Base-by-base conservation (phyloP, 53 echinoderm and acorn worm genomes). In the Pentamera pediparva region DNA sequence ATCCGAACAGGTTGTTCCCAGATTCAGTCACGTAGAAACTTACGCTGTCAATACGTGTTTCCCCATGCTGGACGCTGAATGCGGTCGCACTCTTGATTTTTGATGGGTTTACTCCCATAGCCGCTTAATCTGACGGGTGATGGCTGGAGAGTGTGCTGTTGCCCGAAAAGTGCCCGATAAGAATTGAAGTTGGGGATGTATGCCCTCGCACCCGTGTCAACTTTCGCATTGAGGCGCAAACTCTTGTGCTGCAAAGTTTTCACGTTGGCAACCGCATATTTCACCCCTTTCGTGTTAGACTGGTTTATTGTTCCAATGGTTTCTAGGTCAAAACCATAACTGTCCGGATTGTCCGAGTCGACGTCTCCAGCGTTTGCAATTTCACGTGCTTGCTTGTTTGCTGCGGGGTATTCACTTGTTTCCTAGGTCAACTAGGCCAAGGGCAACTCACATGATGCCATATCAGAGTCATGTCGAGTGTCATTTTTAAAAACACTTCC, bases 121-220 rank as follows among this genome's bases (percentile, higher is more conserved):
- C 33, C 62, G 5, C 35, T 62, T 5, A 32, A 37, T 35, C 62
- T 35, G 3, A 35, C 62, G 34, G 62, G 37, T 6, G 62, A 62
- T 13, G 62, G 62, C 37, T 62, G 12, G 35, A 35, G 62, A 17
- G 34, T 62, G 15, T 62, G 62, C 3, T 62, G 37, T 18, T 20
- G 62, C 34, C 62, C 62, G 18, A 62, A 62, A 18, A 62, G 33
- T 62, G 62, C 21, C 62, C 33, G 34, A 35, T 62, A 62, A 35
- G 62, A 35, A 37, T 37, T 62, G 35, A 18, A 22, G 36, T 69
- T 69, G 20, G 30, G 30, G 24, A 59, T 59, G 59, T 59, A 27
- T 27, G 59, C 59, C 30, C 59, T 4, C 51, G 3, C 51, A 4
- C 51, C 51, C 4, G 51, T 51, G 12, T 51, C 51, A 8, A 51